Base-by-base conservation (phyloP, 2,888 invertebrate species). In the Aspidiotus destructor region DNA sequence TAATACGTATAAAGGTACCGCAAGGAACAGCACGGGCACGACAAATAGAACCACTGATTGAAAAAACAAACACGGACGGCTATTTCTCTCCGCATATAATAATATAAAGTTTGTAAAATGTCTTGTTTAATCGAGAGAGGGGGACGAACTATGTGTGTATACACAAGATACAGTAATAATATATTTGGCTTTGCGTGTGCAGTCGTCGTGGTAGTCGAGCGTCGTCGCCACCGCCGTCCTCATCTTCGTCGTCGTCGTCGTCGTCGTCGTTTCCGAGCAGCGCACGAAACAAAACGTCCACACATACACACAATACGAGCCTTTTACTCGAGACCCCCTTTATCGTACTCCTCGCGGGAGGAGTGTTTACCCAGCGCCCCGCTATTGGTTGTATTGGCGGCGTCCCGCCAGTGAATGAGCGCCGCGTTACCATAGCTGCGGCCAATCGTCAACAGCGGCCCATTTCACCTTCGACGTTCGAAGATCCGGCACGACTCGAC, bases 11-110 rank as follows among this genome's bases (percentile, higher is more conserved):
- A 28, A 28, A 28, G 28, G 28, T 28, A 28, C 28, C 28, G 28
- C 28, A 28, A 28, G 28, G 63, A 63, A 67, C 67, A 60, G 60
- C 60, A 67, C 67, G 60, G 42, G 57, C 64, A 63, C 65, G 68
- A 69, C 70, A 71, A 67, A 71, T 68, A 68, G 79, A 71, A 70
- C 70, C 79, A 79, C 80, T 80, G 80, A 80, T 81, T 80, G 80
- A 79, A 80, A 81, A 80, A 80, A 80, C 80, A 81, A 81, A 80
- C 80, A 81, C 72, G 69, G 71, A 60, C 28, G 28, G 28, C 28
- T 28, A 28, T 28, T 28, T 28, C 28, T 28, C 28, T 28, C 28
- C 28, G 28, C 28, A 28, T 28, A 28, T 28, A 28, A 28, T 62
- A 70, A 71, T 70, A 60, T 63, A 69, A 69, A 70, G 70, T 69